Evolutionary conservation across 1,140 invertebrate genomes (phyloP).

Genomic region (Sinella curviseta): DNA sequence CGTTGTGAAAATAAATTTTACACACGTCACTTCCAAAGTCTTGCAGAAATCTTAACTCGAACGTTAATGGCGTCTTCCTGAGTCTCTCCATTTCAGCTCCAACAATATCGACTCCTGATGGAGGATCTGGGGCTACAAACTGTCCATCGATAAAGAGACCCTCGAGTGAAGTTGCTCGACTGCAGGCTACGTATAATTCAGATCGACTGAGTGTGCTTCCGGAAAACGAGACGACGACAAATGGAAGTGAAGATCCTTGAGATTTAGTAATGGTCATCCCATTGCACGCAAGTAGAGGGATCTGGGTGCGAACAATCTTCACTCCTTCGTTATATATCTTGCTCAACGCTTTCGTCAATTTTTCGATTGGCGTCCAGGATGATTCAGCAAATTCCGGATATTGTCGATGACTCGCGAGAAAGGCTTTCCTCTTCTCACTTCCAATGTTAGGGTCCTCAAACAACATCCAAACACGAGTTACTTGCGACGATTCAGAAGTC

Average conservation of each 20-base stretch:
- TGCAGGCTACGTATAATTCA: not conserved
- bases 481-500: conserved; percentile 21
- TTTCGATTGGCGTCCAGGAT: not conserved
- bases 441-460: not conserved
- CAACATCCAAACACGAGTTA: not conserved
- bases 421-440: not conserved
- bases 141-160: conserved; percentile 15
- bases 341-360: not conserved
- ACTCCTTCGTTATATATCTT: not conserved
- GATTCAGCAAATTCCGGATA: not conserved
- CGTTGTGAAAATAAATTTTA: not conserved
- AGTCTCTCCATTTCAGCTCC: not conserved
- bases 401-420: not conserved
- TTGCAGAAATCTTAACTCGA: not conserved
- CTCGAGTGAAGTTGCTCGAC: not conserved
- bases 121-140: conserved; percentile 18
- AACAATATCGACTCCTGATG: not conserved
- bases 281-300: conserved; percentile 35
- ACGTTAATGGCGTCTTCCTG: not conserved
- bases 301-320: conserved; percentile 17
- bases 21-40: not conserved
- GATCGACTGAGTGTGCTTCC: not conserved
- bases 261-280: conserved; percentile 35
- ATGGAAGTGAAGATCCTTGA: conserved; percentile 22
- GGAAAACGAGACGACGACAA: not conserved